These are phyloP conservation scores for Cheilosia soror DNA, from an alignment of 2,888 invertebrate species.

Conservation along the genomic window DNA sequence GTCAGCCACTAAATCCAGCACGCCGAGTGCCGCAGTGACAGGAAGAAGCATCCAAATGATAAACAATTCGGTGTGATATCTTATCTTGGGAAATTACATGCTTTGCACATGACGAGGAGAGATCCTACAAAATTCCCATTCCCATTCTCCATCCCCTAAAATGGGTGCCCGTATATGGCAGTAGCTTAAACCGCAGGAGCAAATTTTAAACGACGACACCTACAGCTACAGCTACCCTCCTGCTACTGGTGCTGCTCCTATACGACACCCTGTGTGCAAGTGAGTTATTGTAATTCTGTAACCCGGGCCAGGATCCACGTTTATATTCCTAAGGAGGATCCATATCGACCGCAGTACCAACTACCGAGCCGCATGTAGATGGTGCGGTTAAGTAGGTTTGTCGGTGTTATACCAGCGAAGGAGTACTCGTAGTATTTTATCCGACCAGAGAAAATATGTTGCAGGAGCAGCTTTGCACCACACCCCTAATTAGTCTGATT, in stretches of 20 bases:
- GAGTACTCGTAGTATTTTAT: conserved; percentile 35
- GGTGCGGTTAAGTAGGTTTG: conserved; percentile 71
- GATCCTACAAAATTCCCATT: conserved; percentile 25
- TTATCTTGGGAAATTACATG: conserved; percentile 67
- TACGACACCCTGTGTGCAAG: conserved; percentile 30
- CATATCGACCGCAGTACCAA: conserved; percentile 61
- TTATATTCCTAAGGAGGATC: conserved; percentile 58
- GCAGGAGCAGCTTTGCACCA: conserved; percentile 67
- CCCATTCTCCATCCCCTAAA: conserved; percentile 4
- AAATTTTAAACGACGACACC: conserved; percentile 56
- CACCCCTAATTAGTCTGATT: conserved; percentile 76
- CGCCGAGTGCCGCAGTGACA: conserved; percentile 36
- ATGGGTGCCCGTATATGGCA: background rate
- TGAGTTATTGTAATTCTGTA: conserved; percentile 73
- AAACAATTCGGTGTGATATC: conserved; percentile 74
- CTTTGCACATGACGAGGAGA: conserved; percentile 40
- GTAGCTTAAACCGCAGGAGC: conserved; percentile 37
- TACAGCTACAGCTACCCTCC: background rate
- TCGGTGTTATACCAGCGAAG: conserved; percentile 30
- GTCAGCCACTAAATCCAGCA: conserved; percentile 68
- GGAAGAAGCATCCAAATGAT: conserved; percentile 68
- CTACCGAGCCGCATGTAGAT: conserved; percentile 37
- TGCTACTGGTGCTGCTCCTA: background rate
- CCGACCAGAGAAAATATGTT: conserved; percentile 46
- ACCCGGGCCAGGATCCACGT: conserved; percentile 63